Conservation (phyloP, 2,113 vertebrate species). For the Cercopithecus mona region DNA sequence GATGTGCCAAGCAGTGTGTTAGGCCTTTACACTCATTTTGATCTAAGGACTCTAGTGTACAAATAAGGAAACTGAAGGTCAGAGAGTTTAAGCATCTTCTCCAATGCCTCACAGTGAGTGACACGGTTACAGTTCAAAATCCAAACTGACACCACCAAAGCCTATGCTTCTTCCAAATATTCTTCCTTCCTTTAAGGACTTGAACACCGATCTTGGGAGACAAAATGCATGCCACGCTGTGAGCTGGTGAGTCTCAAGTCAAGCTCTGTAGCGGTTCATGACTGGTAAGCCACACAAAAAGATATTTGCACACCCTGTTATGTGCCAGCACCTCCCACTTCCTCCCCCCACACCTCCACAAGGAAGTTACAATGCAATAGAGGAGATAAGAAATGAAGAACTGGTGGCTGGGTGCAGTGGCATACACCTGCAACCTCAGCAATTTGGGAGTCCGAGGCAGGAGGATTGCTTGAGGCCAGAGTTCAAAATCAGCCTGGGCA, state of each 20-base stretch:
- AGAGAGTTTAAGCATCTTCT: not conserved
- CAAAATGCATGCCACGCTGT: rapidly evolving
- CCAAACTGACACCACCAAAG: not conserved
- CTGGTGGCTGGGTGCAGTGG: too few relatives aligned
- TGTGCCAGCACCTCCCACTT: not conserved
- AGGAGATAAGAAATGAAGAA: not conserved
- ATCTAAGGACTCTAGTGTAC: not conserved
- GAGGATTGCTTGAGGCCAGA: too few relatives aligned
- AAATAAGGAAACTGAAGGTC: conserved; percentile 1
- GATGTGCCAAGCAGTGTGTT: too few relatives aligned
- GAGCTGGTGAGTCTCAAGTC: not conserved
- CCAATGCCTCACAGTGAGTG: not conserved
- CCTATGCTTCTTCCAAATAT: not conserved
- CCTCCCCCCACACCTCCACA: not conserved
- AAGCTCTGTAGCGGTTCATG: not conserved
- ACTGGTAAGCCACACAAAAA: not conserved
- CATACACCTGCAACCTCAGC: too few relatives aligned
- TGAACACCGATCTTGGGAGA: not conserved
- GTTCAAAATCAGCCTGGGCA: too few relatives aligned
- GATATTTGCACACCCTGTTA: not conserved
- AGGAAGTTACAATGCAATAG: not conserved
- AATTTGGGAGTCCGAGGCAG: too few relatives aligned
- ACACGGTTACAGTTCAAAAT: not conserved
- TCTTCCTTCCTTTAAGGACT: not conserved
- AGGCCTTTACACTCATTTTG: not conserved